phyloP scores from a whole-genome alignment of 2,888 invertebrate species.

The Apotomis turbidana region DNA sequence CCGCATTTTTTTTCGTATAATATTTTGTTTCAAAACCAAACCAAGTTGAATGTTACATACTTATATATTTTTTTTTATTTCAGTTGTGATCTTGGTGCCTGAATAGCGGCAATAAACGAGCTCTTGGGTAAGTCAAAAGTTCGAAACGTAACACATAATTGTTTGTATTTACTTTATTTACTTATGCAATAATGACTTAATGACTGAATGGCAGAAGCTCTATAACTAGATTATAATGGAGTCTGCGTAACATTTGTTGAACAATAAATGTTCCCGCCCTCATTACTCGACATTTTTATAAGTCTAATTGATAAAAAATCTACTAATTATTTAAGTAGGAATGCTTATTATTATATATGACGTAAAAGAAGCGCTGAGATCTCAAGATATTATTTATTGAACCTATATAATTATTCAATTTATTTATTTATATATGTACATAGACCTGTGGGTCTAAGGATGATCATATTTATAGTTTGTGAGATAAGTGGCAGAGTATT shows the following conservation, averaged over 20 bases:
- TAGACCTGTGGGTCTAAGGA: too few species aligned
- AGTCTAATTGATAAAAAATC: constrained; percentile 9
- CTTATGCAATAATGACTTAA: constrained; percentile 38
- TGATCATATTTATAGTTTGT: too few species aligned
- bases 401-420: too few species aligned
- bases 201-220: constrained; percentile 20
- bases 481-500: too few species aligned
- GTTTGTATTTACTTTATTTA: constrained; percentile 21
- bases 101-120: constrained; percentile 18
- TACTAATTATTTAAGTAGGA: background rate
- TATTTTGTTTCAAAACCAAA: too few species aligned
- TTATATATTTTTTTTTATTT: constrained; percentile 4
- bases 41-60: too few species aligned
- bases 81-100: constrained; percentile 30
- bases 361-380: too few species aligned
- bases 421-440: too few species aligned
- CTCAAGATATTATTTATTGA: too few species aligned
- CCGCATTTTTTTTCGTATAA: too few species aligned
- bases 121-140: constrained; percentile 36
- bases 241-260: constrained; percentile 13
- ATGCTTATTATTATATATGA: too few species aligned
- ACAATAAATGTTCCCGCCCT: constrained; percentile 26
- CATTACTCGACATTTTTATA: constrained; percentile 27
- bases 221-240: constrained; percentile 36
- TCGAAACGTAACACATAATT: constrained; percentile 23